Conservation (phyloP, 2,797 vertebrate genomes). For the Percopsis omiscomaycus region DNA sequence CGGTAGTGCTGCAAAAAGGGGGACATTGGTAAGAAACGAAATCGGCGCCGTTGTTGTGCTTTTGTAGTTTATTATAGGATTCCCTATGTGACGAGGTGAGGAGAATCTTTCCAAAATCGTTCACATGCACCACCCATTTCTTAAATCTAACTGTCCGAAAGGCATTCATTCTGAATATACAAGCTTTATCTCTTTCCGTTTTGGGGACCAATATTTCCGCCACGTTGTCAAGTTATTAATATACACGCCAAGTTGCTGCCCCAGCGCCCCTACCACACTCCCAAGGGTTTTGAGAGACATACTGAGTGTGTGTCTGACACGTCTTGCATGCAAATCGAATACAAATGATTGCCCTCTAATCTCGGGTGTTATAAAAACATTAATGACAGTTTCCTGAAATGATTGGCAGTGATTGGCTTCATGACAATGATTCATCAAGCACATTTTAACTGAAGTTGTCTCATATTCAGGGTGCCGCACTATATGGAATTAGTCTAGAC, state of each 20-base stretch:
- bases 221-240: slow-evolving; percentile 32
- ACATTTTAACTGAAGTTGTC: slow-evolving; percentile 37
- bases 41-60: slow-evolving; percentile 12
- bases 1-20: slow-evolving; percentile 31
- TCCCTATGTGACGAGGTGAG: slow-evolving; percentile 11
- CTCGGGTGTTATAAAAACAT: slow-evolving; percentile 27
- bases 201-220: slow-evolving; percentile 5
- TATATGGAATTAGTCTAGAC: slow-evolving; percentile 37
- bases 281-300: slow-evolving; percentile 8
- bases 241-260: slow-evolving; percentile 31
- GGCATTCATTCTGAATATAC: slow-evolving; percentile 24
- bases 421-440: slow-evolving; percentile 47
- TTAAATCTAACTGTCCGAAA: neutral
- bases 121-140: too few relatives aligned
- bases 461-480: slow-evolving; percentile 33
- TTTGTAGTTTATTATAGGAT: slow-evolving; percentile 19
- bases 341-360: slow-evolving; percentile 39
- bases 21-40: slow-evolving; percentile 37
- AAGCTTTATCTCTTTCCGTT: slow-evolving; percentile 9
- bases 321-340: slow-evolving; percentile 38
- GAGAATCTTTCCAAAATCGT: too few relatives aligned
- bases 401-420: slow-evolving; percentile 35
- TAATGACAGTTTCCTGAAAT: slow-evolving; percentile 34
- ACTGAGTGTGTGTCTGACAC: slow-evolving; percentile 11
- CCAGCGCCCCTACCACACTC: neutral